Evolutionary conservation across 1,140 invertebrate genomes (phyloP).

Genomic region (Liolophura sinensis): DNA sequence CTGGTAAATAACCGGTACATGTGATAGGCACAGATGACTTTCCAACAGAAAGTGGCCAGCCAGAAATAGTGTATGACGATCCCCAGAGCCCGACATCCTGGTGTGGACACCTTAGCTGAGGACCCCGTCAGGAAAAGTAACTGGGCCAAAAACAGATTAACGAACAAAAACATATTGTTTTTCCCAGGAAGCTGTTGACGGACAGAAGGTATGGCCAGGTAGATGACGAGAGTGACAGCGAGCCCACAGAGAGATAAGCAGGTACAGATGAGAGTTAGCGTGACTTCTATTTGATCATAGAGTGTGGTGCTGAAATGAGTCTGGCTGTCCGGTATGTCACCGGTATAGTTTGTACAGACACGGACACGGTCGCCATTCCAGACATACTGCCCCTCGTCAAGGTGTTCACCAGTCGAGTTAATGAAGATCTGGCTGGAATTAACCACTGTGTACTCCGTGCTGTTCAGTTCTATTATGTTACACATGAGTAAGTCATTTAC

Average conservation of each 20-base stretch:
- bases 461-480: no score
- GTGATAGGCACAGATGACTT: slow-evolving; percentile 81
- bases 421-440: no score
- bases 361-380: no score
- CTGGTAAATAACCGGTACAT: slow-evolving; percentile 60
- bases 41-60: slow-evolving; percentile 90
- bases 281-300: no score
- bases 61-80: slow-evolving; percentile 88
- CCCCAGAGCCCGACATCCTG: slow-evolving; percentile 63
- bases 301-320: no score
- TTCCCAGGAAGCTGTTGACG: slow-evolving; percentile 57
- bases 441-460: no score
- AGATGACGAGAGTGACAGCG: slow-evolving; percentile 53
- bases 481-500: no score
- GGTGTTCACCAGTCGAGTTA: no score
- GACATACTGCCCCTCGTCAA: no score
- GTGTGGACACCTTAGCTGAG: not conserved
- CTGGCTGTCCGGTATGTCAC: no score
- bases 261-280: slow-evolving; percentile 33
- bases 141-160: slow-evolving; percentile 56
- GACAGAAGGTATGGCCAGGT: slow-evolving; percentile 49
- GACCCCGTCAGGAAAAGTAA: slow-evolving; percentile 53
- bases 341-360: no score
- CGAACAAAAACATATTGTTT: slow-evolving; percentile 56
- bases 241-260: slow-evolving; percentile 54